A percentile compares a stretch with the other conserved stretches of the same genome.
Conservation (phyloP, 2,888 invertebrate species). For the Anoncus sp. region DNA sequence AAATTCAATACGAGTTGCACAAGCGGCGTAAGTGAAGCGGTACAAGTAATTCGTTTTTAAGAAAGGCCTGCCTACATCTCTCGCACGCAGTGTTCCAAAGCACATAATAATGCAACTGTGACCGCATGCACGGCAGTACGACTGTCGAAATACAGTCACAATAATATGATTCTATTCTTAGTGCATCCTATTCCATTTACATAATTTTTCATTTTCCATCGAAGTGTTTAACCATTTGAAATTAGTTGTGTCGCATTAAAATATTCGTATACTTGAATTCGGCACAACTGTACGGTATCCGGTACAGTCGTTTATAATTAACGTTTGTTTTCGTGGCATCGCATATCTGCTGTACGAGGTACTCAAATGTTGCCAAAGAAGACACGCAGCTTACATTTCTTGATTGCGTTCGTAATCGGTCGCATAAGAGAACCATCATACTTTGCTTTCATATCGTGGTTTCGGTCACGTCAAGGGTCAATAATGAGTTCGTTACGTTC, state of each 20-base stretch:
- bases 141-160: conserved; percentile 22
- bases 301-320: conserved; percentile 19
- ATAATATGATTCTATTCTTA: conserved; percentile 35
- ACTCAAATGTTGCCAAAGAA: conserved; percentile 12
- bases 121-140: conserved; percentile 22
- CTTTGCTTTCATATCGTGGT: conserved; percentile 3
- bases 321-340: conserved; percentile 29
- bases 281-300: conserved; percentile 17
- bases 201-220: conserved; percentile 28
- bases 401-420: conserved; percentile 5
- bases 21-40: conserved; percentile 26
- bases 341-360: conserved; percentile 9
- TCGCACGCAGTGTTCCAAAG: conserved; percentile 34
- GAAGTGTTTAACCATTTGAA: conserved; percentile 20
- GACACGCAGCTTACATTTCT: conserved; percentile 14
- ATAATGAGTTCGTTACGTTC: conserved; percentile 6
- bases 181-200: conserved; percentile 30
- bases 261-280: conserved; percentile 31
- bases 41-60: conserved; percentile 36
- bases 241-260: conserved; percentile 29
- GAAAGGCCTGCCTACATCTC: conserved; percentile 20
- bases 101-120: conserved; percentile 32
- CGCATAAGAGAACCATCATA: conserved; percentile 15
- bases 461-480: conserved; percentile 4
- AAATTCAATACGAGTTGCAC: conserved; percentile 31